A percentile compares a stretch with the other conserved stretches of the same genome.
Evolutionary conservation across 2,797 vertebrate species (phyloP).

Genomic region (Moxostoma hubbsi): DNA sequence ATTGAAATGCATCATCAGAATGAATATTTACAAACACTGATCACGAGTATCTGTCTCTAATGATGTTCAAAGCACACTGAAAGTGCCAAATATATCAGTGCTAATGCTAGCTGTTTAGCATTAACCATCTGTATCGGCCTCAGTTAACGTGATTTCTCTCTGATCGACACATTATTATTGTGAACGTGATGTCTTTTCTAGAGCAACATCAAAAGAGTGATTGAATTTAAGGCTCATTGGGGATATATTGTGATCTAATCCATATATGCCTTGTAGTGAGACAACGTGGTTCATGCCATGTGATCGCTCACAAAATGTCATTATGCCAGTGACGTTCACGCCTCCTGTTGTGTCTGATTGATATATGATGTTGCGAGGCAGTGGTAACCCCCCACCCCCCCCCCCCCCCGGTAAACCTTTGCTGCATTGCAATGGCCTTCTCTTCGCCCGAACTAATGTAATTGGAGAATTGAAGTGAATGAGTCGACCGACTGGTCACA

Average conservation of each 20-base stretch:
- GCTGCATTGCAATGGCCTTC: no score
- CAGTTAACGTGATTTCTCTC: no score
- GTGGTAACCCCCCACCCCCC: no score
- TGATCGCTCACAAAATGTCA: slow-evolving; percentile 1
- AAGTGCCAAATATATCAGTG: not conserved
- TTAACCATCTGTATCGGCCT: not conserved
- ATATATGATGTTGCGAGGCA: no score
- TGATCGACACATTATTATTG: rapidly evolving
- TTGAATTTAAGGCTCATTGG: not conserved
- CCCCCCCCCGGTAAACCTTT: no score
- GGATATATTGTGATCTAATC: not conserved
- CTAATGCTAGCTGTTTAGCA: slow-evolving; percentile 4
- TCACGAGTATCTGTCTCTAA: not conserved
- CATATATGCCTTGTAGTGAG: slow-evolving; percentile 21
- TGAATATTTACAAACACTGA: rapidly evolving
- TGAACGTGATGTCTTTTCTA: not conserved
- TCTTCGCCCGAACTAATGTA: no score
- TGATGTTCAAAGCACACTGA: not conserved
- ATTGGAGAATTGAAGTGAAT: no score
- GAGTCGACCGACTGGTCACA: no score
- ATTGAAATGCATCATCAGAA: rapidly evolving
- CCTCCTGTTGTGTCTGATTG: no score
- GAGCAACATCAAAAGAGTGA: not conserved
- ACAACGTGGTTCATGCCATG: slow-evolving; percentile 52
- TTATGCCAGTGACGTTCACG: no score